phyloP scores from a whole-genome alignment of 2,797 vertebrate species.

The Siniperca obscura region DNA sequence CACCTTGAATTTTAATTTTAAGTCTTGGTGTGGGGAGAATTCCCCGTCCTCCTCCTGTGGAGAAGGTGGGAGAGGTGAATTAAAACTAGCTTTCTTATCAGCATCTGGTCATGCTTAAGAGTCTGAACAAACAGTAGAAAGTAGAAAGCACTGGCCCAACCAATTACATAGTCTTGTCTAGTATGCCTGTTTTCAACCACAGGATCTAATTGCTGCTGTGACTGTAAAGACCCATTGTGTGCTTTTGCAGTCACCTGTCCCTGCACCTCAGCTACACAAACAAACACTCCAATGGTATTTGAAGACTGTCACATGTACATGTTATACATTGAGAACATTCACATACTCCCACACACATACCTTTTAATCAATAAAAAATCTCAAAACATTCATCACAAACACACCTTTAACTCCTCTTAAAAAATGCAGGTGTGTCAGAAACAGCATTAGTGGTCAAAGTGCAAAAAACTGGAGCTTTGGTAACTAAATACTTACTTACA shows the following conservation, averaged over 20 bases:
- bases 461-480: background rate
- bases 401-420: background rate
- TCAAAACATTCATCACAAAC: background rate
- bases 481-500: background rate
- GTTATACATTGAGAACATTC: background rate
- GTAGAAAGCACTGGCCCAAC: background rate
- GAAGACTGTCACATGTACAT: background rate
- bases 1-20: background rate
- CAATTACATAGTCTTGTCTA: background rate
- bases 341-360: too few species aligned
- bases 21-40: background rate
- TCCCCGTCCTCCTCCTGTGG: background rate
- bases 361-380: background rate
- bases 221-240: background rate
- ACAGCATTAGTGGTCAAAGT: background rate
- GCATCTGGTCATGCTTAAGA: background rate
- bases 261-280: background rate
- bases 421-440: background rate
- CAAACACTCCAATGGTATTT: background rate
- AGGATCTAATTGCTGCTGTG: background rate
- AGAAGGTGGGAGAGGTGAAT: background rate
- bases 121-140: background rate
- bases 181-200: background rate
- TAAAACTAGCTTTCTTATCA: conserved; percentile 26
- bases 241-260: background rate